Base-by-base conservation (phyloP, 2,888 invertebrate species). In the Eucera pruinosa region DNA sequence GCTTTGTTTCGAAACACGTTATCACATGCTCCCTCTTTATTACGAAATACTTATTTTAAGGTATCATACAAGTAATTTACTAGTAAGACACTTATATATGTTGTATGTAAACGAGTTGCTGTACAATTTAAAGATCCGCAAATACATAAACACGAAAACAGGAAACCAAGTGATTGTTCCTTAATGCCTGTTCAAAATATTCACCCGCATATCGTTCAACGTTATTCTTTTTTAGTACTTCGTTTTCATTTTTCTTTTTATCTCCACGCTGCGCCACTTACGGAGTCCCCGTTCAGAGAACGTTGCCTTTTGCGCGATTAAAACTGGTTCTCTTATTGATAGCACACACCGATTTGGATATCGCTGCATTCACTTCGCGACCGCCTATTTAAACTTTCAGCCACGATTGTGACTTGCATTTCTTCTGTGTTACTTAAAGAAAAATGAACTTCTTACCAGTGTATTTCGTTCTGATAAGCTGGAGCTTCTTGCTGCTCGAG, bases 61-160 rank as follows among this genome's bases (percentile, higher is more conserved):
- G 47, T 70, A 57, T 82, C 68, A 72, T 81, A 62, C 66, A 41
- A 78, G 54, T 80, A 80, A 83, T 78, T 75, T 80, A 82, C 81
- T 76, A 80, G 68, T 83, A 81, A 83, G 75, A 78, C 84, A 83
- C 82, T 78, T 83, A 79, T 86, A 60, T 88, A 82, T 82, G 87
- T 87, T 88, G 78, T 83, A 87, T 86, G 88, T 88, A 85, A 86
- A 87, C 78, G 78, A 81, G 70, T 84, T 83, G 60, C 84, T 87
- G 88, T 88, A 87, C 80, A 83, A 87, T 87, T 87, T 61, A 80
- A 82, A 80, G 58, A 80, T 58, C 69, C 64, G 60, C 76, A 82
- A 82, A 85, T 86, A 86, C 72, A 83, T 85, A 79, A n/a, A 85
- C 52, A 60, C 65, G 54, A 68, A 68, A 78, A 55, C 55, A 69